Evolutionary conservation across 92 coral and sea anemone species (phyloP).

Genomic region (Metridium senile): DNA sequence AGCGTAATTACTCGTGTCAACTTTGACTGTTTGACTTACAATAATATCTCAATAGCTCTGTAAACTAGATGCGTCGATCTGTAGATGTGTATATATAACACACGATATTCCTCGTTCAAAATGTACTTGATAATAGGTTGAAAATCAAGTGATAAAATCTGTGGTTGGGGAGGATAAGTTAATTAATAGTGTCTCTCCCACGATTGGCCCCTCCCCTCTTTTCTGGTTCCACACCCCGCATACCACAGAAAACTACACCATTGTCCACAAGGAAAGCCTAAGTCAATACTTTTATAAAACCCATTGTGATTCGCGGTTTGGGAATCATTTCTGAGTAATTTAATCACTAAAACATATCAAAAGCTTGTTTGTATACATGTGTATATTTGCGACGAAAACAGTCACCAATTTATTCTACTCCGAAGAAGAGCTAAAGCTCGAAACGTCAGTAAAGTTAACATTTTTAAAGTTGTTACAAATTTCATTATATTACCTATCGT

Average conservation of each 20-base stretch:
- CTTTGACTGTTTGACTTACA: neutral
- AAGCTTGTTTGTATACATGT: neutral
- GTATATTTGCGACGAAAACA: neutral
- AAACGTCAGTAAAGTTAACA: no score
- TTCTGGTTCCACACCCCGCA: neutral
- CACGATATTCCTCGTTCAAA: no score
- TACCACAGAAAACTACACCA: constrained; percentile 3
- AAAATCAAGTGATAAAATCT: constrained; percentile 4
- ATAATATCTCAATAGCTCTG: neutral
- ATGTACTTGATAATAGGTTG: neutral
- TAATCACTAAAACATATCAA: constrained; percentile 3
- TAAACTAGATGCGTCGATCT: neutral
- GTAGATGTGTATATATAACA: neutral
- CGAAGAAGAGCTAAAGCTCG: no score
- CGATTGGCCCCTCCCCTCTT: constrained; percentile 6
- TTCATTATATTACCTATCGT: no score
- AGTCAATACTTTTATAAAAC: neutral
- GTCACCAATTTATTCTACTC: neutral
- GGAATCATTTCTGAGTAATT: constrained; percentile 12
- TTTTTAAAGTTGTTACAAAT: no score
- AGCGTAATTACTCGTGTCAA: neutral
- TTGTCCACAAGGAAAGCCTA: neutral
- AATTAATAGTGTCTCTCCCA: constrained; percentile 7
- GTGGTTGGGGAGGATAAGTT: constrained; percentile 6
- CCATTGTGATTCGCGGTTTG: neutral